These are phyloP conservation scores for Limnephilus rhombicus DNA, from an alignment of 2,888 invertebrate genomes.

Conservation along the genomic window DNA sequence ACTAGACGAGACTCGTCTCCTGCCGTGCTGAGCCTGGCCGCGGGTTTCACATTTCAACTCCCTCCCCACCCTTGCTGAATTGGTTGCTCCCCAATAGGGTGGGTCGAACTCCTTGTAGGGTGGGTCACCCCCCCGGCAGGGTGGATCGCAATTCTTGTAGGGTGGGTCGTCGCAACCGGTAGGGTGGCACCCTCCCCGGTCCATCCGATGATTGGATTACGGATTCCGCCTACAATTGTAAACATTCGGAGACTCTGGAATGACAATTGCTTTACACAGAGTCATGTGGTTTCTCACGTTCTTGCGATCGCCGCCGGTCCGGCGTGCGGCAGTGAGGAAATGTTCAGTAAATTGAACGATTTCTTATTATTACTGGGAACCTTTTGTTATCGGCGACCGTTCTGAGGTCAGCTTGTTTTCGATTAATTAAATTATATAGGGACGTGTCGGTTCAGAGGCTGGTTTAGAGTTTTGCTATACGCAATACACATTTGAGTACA, in stretches of 20 bases:
- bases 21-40: not conserved
- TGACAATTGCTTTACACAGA: slow-evolving; percentile 51
- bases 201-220: slow-evolving; percentile 49
- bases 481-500: not conserved
- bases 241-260: slow-evolving; percentile 48
- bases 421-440: slow-evolving; percentile 45
- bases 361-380: slow-evolving; percentile 41
- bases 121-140: not conserved
- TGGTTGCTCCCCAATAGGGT: not conserved
- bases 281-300: slow-evolving; percentile 34
- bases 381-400: slow-evolving; percentile 21
- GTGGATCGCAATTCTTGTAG: not conserved
- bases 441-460: slow-evolving; percentile 14
- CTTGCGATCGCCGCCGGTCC: not conserved
- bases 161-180: not conserved
- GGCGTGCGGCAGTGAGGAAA: slow-evolving; percentile 38
- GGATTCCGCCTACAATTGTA: slow-evolving; percentile 46
- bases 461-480: not conserved
- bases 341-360: slow-evolving; percentile 42
- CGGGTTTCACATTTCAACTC: slow-evolving; percentile 16
- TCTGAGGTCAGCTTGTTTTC: slow-evolving; percentile 37
- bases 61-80: not conserved
- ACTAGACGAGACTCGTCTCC: not conserved
- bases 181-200: not conserved
- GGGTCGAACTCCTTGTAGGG: not conserved